Evolutionary conservation across 2,888 invertebrate genomes (phyloP).

Genomic region (Zaprionus obscuricornis): DNA sequence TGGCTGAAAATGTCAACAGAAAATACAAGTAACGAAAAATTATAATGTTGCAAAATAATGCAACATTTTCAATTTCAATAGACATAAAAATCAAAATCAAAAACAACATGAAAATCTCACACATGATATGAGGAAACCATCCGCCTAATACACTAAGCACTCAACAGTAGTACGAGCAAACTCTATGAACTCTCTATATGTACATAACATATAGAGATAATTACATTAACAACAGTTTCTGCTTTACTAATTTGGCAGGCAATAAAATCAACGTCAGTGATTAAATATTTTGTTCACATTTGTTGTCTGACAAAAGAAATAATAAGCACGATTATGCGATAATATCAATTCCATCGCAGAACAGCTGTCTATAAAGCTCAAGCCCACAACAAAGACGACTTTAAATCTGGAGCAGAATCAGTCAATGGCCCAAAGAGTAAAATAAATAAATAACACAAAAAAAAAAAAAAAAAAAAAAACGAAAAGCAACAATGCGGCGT

Average conservation of each 20-base stretch:
- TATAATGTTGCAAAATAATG: neutral
- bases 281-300: neutral
- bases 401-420: neutral
- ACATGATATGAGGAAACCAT: neutral
- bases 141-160: neutral
- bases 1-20: slow-evolving; percentile 35
- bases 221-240: too few species aligned
- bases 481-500: slow-evolving; percentile 30
- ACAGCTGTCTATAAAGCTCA: too few species aligned
- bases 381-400: slow-evolving; percentile 22
- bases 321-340: slow-evolving; percentile 29
- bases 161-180: too few species aligned
- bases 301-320: slow-evolving; percentile 6
- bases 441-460: neutral
- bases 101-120: neutral
- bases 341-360: slow-evolving; percentile 45
- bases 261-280: too few species aligned
- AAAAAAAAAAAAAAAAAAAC: neutral
- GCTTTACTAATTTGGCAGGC: too few species aligned
- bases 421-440: neutral
- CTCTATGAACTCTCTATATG: too few species aligned
- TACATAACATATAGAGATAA: too few species aligned
- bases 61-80: slow-evolving; percentile 19
- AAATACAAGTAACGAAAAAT: slow-evolving; percentile 11
- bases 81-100: slow-evolving; percentile 31